Evolutionary conservation across 64 coral and sea anemone genomes (phyloP).

Genomic region (Dendronephthya gigantea): DNA sequence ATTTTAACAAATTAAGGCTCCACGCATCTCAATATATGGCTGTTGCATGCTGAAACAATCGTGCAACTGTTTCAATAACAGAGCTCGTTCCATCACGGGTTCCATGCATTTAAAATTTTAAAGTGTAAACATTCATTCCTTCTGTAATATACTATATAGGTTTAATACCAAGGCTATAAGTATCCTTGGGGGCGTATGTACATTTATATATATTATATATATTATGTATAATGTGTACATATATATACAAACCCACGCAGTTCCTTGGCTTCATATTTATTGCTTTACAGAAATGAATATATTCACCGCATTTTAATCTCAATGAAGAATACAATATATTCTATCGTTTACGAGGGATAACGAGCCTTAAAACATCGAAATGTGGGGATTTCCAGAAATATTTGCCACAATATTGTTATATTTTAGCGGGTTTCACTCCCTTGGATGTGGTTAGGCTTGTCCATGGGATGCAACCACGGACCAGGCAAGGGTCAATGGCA

Average conservation of each 20-base stretch:
- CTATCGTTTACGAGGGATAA: not conserved
- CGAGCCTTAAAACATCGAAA: not conserved
- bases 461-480: not conserved
- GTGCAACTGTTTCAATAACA: too few species aligned
- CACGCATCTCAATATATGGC: too few species aligned
- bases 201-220: too few species aligned
- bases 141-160: too few species aligned
- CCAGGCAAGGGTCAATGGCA: not conserved
- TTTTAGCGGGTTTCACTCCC: not conserved
- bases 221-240: conserved; percentile 5
- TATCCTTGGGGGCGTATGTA: too few species aligned
- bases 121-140: too few species aligned
- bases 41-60: too few species aligned
- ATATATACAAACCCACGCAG: not conserved
- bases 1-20: too few species aligned
- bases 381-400: not conserved
- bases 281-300: not conserved
- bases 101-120: too few species aligned
- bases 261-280: not conserved
- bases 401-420: not conserved
- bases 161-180: too few species aligned
- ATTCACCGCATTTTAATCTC: not conserved
- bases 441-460: not conserved
- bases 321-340: not conserved
- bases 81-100: too few species aligned